Evolutionary conservation across 2,888 invertebrate genomes (phyloP).

Genomic region (Eledone cirrhosa): DNA sequence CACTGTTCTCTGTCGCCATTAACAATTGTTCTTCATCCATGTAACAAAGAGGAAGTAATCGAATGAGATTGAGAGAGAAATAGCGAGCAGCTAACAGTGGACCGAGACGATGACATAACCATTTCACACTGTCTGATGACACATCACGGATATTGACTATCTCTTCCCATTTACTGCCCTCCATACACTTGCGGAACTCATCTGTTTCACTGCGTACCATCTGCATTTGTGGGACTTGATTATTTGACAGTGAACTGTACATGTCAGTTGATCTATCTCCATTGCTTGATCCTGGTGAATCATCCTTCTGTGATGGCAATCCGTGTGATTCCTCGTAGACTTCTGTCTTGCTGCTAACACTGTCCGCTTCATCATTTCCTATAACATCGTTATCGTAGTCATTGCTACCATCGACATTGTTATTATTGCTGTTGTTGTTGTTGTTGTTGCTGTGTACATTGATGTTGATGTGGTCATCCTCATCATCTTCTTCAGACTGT

Average conservation of each 20-base stretch:
- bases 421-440: conserved; percentile 32
- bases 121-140: conserved; percentile 71
- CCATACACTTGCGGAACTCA: conserved; percentile 50
- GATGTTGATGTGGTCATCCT: conserved; percentile 25
- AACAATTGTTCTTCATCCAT: conserved; percentile 71
- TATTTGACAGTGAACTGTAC: not conserved
- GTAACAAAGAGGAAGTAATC: conserved; percentile 94
- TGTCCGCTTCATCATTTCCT: not conserved
- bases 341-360: conserved; percentile 26
- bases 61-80: conserved; percentile 87
- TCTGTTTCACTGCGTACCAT: conserved; percentile 64
- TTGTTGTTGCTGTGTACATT: conserved; percentile 32
- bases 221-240: conserved; percentile 31
- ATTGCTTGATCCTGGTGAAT: not conserved
- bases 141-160: conserved; percentile 63
- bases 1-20: conserved; percentile 44
- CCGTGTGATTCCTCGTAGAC: conserved; percentile 39
- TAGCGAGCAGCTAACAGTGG: conserved; percentile 92
- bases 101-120: conserved; percentile 92
- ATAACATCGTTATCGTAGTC: conserved; percentile 19
- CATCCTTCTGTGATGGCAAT: not conserved
- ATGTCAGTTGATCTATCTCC: not conserved
- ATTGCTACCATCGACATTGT: conserved; percentile 27
- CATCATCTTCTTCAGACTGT: not conserved
- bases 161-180: conserved; percentile 49